Evolutionary conservation across 2,888 invertebrate genomes (phyloP).

Genomic region (Parnassius glacialis): DNA sequence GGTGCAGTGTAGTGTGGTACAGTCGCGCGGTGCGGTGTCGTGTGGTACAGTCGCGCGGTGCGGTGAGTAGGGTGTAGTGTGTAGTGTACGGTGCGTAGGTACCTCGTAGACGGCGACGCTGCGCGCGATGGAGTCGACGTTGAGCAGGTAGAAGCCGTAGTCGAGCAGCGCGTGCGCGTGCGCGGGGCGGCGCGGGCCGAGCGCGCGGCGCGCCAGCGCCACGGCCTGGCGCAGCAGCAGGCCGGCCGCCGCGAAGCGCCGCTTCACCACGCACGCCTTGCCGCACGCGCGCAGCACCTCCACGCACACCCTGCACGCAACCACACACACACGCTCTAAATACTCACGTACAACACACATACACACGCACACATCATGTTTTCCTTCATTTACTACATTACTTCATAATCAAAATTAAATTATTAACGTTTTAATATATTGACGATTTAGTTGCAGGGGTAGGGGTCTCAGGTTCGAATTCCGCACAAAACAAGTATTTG

Average conservation of each 20-base stretch:
- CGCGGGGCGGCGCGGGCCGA: slow-evolving; percentile 87
- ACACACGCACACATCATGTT: too few relatives aligned
- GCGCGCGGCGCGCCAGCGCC: slow-evolving; percentile 83
- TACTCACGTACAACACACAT: background rate
- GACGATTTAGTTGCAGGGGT: too few relatives aligned
- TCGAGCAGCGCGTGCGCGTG: slow-evolving; percentile 92
- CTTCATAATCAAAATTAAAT: too few relatives aligned
- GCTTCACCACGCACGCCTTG: slow-evolving; percentile 94
- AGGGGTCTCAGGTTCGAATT: too few relatives aligned
- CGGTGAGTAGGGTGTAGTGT: too few relatives aligned
- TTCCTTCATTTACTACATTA: too few relatives aligned
- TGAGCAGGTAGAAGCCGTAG: slow-evolving; percentile 94
- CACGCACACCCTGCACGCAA: slow-evolving; percentile 81
- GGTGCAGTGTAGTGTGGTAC: too few relatives aligned
- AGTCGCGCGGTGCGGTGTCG: too few relatives aligned
- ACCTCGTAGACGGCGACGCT: slow-evolving; percentile 93
- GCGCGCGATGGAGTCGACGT: slow-evolving; percentile 91
- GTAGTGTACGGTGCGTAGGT: too few relatives aligned
- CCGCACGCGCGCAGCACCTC: slow-evolving; percentile 93
- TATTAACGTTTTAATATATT: too few relatives aligned
- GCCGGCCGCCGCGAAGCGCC: slow-evolving; percentile 91
- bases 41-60: too few relatives aligned
- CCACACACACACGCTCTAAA: background rate
- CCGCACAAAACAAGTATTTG: too few relatives aligned
- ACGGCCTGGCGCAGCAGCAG: slow-evolving; percentile 91